A percentile compares a stretch with the other conserved stretches of the same genome.
phyloP scores from a whole-genome alignment of 2,888 invertebrate genomes.

The Cerceris ruficornis region DNA sequence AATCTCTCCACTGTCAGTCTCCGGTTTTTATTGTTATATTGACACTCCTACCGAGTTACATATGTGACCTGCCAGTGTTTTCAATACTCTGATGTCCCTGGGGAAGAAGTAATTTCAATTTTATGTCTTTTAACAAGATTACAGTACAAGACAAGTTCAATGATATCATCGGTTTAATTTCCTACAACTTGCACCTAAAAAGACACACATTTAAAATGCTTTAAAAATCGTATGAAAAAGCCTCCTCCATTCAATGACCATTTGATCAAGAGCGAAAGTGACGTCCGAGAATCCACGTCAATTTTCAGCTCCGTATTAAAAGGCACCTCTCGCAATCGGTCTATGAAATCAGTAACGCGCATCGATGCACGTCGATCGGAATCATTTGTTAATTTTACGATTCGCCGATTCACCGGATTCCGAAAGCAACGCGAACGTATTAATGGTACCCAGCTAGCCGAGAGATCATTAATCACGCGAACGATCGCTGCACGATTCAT shows the following conservation, averaged over 20 bases:
- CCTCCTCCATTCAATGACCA: conserved; percentile 39
- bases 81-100: too few relatives aligned
- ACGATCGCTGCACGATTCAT: conserved; percentile 58
- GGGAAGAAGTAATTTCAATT: too few relatives aligned
- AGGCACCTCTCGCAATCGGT: conserved; percentile 46
- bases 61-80: too few relatives aligned
- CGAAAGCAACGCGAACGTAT: conserved; percentile 36
- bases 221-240: conserved; percentile 22
- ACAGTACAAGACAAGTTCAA: too few relatives aligned
- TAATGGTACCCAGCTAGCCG: conserved; percentile 13
- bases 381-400: conserved; percentile 69
- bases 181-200: not conserved
- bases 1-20: too few relatives aligned
- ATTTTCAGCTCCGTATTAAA: conserved; percentile 50
- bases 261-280: conserved; percentile 31
- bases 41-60: too few relatives aligned
- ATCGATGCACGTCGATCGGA: conserved; percentile 46
- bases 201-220: not conserved
- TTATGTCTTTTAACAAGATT: too few relatives aligned
- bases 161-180: not conserved
- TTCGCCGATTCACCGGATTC: conserved; percentile 61
- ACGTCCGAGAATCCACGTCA: conserved; percentile 38
- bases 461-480: conserved; percentile 65
- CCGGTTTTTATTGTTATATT: too few relatives aligned
- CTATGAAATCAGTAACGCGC: conserved; percentile 28